Percentiles rank a stretch among this genome's conserved stretches.
Evolutionary conservation across 2,113 vertebrate species (phyloP).

Genomic region (Gymnogyps californianus): DNA sequence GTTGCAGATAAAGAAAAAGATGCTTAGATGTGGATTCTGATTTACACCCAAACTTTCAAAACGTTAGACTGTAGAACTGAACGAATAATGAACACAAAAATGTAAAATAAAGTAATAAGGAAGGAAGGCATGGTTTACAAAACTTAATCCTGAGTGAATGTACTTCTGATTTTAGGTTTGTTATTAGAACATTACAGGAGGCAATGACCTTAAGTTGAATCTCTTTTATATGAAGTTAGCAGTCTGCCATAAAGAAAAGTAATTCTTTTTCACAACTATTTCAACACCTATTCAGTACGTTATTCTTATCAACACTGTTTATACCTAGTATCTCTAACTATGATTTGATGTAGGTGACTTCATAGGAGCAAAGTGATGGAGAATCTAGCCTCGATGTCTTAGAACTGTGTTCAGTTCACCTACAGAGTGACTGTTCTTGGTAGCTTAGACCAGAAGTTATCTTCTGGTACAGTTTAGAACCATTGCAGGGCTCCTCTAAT

Average conservation of each 20-base stretch:
- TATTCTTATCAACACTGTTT: neutral
- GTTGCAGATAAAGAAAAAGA: neutral
- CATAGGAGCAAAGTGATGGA: neutral
- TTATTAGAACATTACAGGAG: neutral
- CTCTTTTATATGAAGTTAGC: neutral
- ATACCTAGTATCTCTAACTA: neutral
- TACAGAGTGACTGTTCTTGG: neutral
- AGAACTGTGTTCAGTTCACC: neutral
- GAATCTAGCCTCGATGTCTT: neutral
- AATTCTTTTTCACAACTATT: neutral
- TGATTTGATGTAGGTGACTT: neutral
- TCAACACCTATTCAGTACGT: accelerated
- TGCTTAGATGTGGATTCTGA: neutral
- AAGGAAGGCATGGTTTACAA: neutral
- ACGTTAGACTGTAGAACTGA: neutral
- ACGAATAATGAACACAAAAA: neutral
- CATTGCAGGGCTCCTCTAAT: neutral
- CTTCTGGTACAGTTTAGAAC: neutral
- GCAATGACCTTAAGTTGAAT: neutral
- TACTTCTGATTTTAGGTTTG: neutral
- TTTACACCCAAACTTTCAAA: neutral
- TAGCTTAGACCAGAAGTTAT: neutral
- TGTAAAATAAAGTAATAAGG: neutral
- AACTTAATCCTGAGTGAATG: neutral
- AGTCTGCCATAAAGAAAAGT: neutral